These are phyloP conservation scores for Sitophilus oryzae DNA, from an alignment of 1,140 invertebrate species.

Conservation along the genomic window DNA sequence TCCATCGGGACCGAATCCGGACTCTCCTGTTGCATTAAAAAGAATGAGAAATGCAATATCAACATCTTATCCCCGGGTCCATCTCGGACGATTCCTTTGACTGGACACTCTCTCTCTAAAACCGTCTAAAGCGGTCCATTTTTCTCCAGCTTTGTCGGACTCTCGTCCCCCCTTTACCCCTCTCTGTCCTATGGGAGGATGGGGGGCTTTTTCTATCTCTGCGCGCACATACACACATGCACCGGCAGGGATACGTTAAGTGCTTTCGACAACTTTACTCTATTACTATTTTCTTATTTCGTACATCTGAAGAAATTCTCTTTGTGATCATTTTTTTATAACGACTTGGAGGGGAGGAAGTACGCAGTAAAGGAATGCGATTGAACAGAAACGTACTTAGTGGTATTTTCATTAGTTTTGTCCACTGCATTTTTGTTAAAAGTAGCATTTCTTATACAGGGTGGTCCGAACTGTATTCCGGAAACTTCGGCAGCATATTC, in stretches of 20 bases:
- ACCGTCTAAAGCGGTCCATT: constrained; percentile 40
- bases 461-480: too few species aligned
- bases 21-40: constrained; percentile 44
- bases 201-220: too few species aligned
- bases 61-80: constrained; percentile 43
- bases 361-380: too few species aligned
- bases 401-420: too few species aligned
- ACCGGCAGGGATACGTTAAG: constrained; percentile 31
- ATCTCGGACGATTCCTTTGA: constrained; percentile 41
- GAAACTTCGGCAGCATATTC: too few species aligned
- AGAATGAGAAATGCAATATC: constrained; percentile 45
- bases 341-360: too few species aligned
- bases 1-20: constrained; percentile 15
- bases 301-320: constrained; percentile 6
- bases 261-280: constrained; percentile 38
- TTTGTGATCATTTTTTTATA: too few species aligned
- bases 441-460: too few species aligned
- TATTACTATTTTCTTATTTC: constrained; percentile 32
- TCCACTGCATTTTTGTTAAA: too few species aligned
- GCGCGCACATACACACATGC: too few species aligned
- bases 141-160: constrained; percentile 35
- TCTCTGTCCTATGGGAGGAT: constrained; percentile 26
- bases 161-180: neutral
- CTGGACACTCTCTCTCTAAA: constrained; percentile 36
- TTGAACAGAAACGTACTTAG: too few species aligned